These are phyloP conservation scores for Eledona agricola DNA, from an alignment of 2,888 invertebrate genomes.

Conservation along the genomic window DNA sequence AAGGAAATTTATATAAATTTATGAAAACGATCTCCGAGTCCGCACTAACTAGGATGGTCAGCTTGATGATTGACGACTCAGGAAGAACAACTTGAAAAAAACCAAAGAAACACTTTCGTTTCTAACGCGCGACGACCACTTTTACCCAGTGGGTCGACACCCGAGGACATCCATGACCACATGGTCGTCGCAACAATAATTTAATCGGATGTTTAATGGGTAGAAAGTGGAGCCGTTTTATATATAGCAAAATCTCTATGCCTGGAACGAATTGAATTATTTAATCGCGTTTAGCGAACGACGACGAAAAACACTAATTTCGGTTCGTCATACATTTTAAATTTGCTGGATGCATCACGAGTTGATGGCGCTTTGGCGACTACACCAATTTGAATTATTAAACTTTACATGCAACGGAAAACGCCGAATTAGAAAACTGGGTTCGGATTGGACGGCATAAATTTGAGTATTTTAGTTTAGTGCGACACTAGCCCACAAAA, in stretches of 20 bases:
- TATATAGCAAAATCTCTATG: constrained; percentile 25
- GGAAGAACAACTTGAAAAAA: constrained; percentile 45
- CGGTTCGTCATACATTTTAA: constrained; percentile 29
- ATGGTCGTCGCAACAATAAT: constrained; percentile 31
- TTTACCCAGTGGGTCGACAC: constrained; percentile 48
- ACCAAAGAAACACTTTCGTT: constrained; percentile 45
- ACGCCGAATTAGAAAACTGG: constrained; percentile 6
- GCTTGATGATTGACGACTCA: constrained; percentile 56
- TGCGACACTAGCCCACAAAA: too few relatives aligned
- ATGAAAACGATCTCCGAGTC: constrained; percentile 27
- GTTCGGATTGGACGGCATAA: background rate
- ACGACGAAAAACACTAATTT: constrained; percentile 32
- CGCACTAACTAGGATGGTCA: constrained; percentile 34
- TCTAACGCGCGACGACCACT: constrained; percentile 47
- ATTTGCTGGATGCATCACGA: constrained; percentile 14
- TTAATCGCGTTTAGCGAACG: constrained; percentile 25
- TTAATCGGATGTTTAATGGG: constrained; percentile 30
- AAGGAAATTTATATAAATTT: constrained; percentile 43
- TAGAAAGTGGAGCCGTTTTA: constrained; percentile 34
- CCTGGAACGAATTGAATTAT: constrained; percentile 34
- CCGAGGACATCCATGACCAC: constrained; percentile 35
- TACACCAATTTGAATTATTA: constrained; percentile 28
- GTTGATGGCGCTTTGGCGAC: constrained; percentile 20
- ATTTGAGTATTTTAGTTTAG: too few relatives aligned
- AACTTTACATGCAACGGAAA: constrained; percentile 7